Evolutionary conservation across 1,140 invertebrate species (phyloP).

Genomic region (Conus betulinus): DNA sequence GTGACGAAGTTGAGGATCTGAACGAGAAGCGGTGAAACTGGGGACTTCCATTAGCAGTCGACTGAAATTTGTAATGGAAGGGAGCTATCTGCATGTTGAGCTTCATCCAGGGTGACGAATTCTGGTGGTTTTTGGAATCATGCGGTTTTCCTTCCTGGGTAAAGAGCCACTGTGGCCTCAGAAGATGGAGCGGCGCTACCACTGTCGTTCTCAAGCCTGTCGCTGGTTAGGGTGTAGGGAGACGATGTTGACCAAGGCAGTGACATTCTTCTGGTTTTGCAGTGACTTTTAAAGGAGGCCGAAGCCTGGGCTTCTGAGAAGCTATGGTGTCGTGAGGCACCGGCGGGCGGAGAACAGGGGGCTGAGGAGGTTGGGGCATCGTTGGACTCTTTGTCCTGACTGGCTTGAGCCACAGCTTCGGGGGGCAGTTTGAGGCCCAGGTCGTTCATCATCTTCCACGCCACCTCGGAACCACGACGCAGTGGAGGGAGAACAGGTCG

Average conservation of each 20-base stretch:
- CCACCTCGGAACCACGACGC: constrained; percentile 60
- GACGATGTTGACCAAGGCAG: background rate
- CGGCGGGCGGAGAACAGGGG: background rate
- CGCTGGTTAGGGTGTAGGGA: background rate
- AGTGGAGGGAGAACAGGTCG: constrained; percentile 51
- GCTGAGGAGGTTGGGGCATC: background rate
- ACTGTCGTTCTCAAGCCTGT: too few species aligned
- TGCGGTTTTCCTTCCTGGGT: background rate
- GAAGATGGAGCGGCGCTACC: background rate
- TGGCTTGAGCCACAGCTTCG: constrained; percentile 22
- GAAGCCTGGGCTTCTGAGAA: background rate
- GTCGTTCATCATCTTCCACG: constrained; percentile 66
- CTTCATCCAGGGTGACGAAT: background rate
- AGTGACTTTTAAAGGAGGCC: too few species aligned
- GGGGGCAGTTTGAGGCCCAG: constrained; percentile 34
- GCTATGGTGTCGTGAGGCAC: background rate
- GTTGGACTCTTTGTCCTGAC: background rate
- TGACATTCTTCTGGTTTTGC: background rate
- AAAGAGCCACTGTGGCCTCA: background rate
- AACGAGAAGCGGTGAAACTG: background rate
- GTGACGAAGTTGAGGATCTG: background rate
- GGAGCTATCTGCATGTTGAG: background rate
- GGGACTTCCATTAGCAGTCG: background rate
- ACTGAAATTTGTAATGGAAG: background rate
- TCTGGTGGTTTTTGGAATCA: background rate